Evolutionary conservation across 2,797 vertebrate genomes (phyloP), one percentile per base, ranked within the genome.

Genomic region (Poeciliopsis presidionis): DNA sequence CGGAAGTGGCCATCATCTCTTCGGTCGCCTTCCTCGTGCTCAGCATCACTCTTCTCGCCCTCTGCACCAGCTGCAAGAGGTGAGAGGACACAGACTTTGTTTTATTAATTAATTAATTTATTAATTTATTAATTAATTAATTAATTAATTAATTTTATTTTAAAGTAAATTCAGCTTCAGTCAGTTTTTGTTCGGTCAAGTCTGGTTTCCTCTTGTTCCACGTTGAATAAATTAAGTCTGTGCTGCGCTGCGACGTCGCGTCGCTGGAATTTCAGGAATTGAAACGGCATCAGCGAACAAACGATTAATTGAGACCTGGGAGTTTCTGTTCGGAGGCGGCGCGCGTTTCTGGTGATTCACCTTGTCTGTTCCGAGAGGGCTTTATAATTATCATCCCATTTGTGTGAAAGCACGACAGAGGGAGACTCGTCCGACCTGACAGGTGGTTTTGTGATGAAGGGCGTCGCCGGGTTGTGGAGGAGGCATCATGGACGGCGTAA

Each of bases 21-120:
- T 80, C 90, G 2, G 4, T 94, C 0, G 72, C 83, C 73, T 93
- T 95, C 85, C 75, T 95, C 72, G 1, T 95, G 67, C 86, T 94
- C 47, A 86, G 86, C 78, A 45, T 92, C 69, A 83, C 81, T 5
- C 79, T 94, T n/a, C 76, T 93, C 11, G 82, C 84, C 20, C 87
- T 96, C 55, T 96, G 95, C 12, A 49, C 11, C 51, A 73, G 7
- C 20, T 95, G 95, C 85, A 59, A 25, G 12, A 92, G 88, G 95
- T 95, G 80, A 93, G 87, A 8, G 2, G 47, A 5, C 61, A 30
- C 46, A 8, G 2, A 51, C 20, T 51, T 51, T 51, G 7, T 51
- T 7, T 51, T 8, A 22, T 33, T 33, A 33, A 2, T 33, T 33
- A 33, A 2, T 33, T 33, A 33, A 33, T 36, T 36, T 5, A 36